Conservation (phyloP, 2,888 invertebrate species). For the Plagiodera versicolora region DNA sequence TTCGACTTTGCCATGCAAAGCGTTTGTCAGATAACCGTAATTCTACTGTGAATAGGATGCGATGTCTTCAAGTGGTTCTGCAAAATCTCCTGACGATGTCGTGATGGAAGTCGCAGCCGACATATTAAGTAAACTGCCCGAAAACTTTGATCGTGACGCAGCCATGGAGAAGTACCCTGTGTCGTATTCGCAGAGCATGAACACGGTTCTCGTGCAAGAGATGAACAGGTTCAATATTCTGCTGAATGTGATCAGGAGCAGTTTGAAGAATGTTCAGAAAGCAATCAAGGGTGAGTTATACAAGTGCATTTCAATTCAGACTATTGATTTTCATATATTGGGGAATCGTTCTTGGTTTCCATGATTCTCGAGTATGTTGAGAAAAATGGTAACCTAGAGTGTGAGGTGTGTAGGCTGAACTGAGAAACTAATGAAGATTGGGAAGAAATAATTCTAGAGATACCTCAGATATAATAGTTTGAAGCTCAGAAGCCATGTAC, state of each 20-base stretch:
- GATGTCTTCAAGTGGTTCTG: conserved; percentile 58
- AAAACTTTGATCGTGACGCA: conserved; percentile 67
- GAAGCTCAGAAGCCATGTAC: too few species aligned
- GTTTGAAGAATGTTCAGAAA: conserved; percentile 76
- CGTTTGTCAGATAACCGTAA: too few species aligned
- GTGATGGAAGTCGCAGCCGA: conserved; percentile 79
- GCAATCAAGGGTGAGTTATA: conserved; percentile 77
- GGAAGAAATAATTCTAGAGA: too few species aligned
- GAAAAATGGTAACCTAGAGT: too few species aligned
- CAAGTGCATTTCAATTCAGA: background rate
- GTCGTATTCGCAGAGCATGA: conserved; percentile 85
- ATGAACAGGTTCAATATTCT: conserved; percentile 79
- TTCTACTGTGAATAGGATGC: too few species aligned
- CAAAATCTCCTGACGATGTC: conserved; percentile 75
- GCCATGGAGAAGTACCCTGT: conserved; percentile 74
- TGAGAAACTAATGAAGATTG: too few species aligned
- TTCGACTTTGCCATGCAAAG: too few species aligned
- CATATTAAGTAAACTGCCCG: conserved; percentile 75
- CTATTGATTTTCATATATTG: background rate
- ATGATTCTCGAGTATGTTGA: too few species aligned
- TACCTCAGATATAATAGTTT: too few species aligned
- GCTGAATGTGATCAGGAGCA: conserved; percentile 71
- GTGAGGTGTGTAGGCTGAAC: too few species aligned
- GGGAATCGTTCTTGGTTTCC: too few species aligned
- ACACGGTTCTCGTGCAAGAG: conserved; percentile 90